phyloP scores from a whole-genome alignment of 2,888 invertebrate species.

The Lamellibrachia columna region DNA sequence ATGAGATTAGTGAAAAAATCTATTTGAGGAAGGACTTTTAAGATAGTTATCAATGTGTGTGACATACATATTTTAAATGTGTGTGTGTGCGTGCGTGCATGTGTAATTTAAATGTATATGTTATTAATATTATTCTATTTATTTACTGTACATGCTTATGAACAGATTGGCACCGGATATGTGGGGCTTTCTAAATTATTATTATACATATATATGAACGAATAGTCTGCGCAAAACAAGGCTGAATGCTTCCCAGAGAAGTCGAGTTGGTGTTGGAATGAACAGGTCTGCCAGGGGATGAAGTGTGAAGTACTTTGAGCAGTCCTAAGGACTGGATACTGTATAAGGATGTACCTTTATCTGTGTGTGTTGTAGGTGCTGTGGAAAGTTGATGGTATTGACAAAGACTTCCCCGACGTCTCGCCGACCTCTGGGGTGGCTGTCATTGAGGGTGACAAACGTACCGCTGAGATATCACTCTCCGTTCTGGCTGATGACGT shows the following conservation, averaged over 20 bases:
- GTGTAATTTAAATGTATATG: too few relatives aligned
- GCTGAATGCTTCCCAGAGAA: too few relatives aligned
- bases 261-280: too few relatives aligned
- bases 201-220: background rate
- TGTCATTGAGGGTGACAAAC: constrained; percentile 45
- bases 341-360: background rate
- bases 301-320: too few relatives aligned
- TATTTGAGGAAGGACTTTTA: background rate
- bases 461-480: constrained; percentile 51
- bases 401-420: constrained; percentile 45
- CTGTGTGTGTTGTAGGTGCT: constrained; percentile 44
- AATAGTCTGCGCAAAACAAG: background rate
- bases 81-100: too few relatives aligned
- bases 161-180: too few relatives aligned
- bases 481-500: constrained; percentile 54
- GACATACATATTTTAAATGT: too few relatives aligned
- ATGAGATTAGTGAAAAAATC: too few relatives aligned
- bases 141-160: too few relatives aligned
- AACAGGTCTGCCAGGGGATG: too few relatives aligned
- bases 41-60: background rate
- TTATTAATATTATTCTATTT: too few relatives aligned
- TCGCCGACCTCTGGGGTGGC: constrained; percentile 51
- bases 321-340: too few relatives aligned
- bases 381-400: constrained; percentile 54
- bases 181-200: background rate